Conservation (phyloP, 2,113 vertebrate species). For the Seriola dumerili region DNA sequence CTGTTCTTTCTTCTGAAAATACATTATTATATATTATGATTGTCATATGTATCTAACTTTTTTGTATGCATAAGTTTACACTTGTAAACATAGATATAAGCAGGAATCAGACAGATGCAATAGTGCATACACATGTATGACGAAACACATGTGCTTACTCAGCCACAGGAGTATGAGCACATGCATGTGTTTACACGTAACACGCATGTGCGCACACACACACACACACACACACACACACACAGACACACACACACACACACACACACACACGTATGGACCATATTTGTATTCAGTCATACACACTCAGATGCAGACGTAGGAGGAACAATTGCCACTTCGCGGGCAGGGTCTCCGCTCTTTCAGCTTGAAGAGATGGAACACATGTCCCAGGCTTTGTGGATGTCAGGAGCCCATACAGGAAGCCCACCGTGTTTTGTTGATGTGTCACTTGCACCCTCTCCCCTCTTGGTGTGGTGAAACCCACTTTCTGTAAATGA, state of each 20-base stretch:
- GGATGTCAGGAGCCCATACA: slow-evolving; percentile 83
- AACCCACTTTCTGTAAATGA: slow-evolving; percentile 87
- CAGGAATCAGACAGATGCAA: not conserved
- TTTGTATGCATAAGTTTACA: not conserved
- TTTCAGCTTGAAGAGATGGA: slow-evolving; percentile 79
- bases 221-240: slow-evolving; percentile 26
- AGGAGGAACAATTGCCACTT: slow-evolving; percentile 61
- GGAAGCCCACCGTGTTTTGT: slow-evolving; percentile 90
- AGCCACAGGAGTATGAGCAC: not conserved
- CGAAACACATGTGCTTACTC: not conserved
- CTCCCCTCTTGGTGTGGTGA: slow-evolving; percentile 84
- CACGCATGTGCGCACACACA: not conserved
- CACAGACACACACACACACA: slow-evolving; percentile 1
- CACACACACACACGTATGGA: not conserved
- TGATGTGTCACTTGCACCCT: slow-evolving; percentile 91
- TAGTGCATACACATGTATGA: not conserved
- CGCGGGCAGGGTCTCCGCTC: slow-evolving; percentile 47
- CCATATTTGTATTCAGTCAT: slow-evolving; percentile 36
- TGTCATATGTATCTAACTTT: not conserved
- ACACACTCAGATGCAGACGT: slow-evolving; percentile 49
- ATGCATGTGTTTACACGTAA: slow-evolving; percentile 9
- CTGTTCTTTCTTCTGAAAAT: no score
- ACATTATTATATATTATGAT: not conserved
- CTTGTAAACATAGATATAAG: not conserved
- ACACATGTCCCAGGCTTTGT: slow-evolving; percentile 89